These are phyloP conservation scores for Crenuchus spilurus DNA, from an alignment of 2,797 vertebrate species.

Conservation along the genomic window DNA sequence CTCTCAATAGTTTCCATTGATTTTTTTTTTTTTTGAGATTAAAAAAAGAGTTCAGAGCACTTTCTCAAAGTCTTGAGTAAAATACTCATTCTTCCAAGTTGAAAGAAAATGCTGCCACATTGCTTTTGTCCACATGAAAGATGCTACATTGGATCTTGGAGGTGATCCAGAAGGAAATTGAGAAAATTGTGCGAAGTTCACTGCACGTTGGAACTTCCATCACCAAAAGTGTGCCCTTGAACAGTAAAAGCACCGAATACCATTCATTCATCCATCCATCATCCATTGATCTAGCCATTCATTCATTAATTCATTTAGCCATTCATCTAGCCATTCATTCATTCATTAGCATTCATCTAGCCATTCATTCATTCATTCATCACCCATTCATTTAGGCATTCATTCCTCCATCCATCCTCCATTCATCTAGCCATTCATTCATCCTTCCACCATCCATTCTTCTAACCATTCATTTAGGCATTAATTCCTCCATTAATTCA, in stretches of 20 bases:
- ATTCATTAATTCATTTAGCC: too few relatives aligned
- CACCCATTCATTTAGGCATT: not conserved
- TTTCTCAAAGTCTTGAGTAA: not conserved
- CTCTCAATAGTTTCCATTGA: not conserved
- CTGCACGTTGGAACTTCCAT: slow-evolving; percentile 11
- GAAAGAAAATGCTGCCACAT: not conserved
- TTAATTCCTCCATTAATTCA: too few relatives aligned
- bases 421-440: too few relatives aligned
- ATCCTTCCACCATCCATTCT: too few relatives aligned
- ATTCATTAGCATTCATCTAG: too few relatives aligned
- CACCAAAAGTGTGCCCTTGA: slow-evolving; percentile 13
- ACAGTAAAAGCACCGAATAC: slow-evolving; percentile 4
- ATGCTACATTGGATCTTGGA: slow-evolving; percentile 65
- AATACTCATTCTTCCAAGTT: slow-evolving; percentile 17
- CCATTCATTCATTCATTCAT: not conserved
- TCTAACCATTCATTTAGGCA: too few relatives aligned
- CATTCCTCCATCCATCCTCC: too few relatives aligned
- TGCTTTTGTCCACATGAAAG: slow-evolving; percentile 1
- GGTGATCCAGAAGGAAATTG: slow-evolving; percentile 8
- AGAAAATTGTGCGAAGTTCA: slow-evolving; percentile 12
- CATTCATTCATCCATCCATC: not conserved
- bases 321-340: too few relatives aligned
- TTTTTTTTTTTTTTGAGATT: not conserved
- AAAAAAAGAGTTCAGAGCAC: not conserved
- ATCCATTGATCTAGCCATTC: too few relatives aligned